Conservation (phyloP, 2,797 vertebrate genomes). For the Protonibea diacanthus region DNA sequence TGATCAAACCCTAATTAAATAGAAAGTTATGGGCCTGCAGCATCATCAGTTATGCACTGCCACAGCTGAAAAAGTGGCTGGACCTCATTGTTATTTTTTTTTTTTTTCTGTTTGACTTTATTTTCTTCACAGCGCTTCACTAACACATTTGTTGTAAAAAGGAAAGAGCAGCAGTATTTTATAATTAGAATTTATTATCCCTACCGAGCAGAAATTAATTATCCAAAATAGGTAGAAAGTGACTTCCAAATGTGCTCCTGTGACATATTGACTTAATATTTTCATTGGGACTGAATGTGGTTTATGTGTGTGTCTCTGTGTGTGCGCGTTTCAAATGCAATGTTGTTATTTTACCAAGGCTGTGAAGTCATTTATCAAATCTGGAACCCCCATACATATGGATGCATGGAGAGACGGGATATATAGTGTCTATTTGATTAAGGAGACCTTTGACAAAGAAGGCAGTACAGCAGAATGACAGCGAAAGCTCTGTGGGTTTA, state of each 20-base stretch:
- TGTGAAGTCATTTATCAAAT: conserved; percentile 56
- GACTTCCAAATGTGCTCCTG: background rate
- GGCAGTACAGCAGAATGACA: conserved; percentile 62
- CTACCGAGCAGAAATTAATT: background rate
- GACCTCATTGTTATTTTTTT: conserved; percentile 18
- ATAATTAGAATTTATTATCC: background rate
- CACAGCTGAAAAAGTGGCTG: conserved; percentile 15
- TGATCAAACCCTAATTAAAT: background rate
- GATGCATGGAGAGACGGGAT: conserved; percentile 39
- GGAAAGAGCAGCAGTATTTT: background rate
- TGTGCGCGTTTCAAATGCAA: conserved; percentile 35
- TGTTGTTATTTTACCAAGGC: conserved; percentile 50
- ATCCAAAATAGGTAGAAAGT: background rate
- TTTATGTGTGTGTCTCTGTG: background rate
- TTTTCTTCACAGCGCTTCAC: conserved; percentile 20
- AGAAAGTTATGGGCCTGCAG: background rate
- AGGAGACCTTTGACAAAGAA: conserved; percentile 70
- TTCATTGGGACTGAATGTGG: background rate
- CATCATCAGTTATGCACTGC: conserved; percentile 25
- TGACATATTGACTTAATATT: conserved; percentile 9
- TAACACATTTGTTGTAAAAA: conserved; percentile 24
- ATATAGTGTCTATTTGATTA: conserved; percentile 68
- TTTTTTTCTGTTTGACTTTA: conserved; percentile 27
- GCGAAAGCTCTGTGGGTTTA: conserved; percentile 67
- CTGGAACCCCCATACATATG: conserved; percentile 55